phyloP scores from a whole-genome alignment of 2,113 vertebrate genomes.

The Atlantisia rogersi region DNA sequence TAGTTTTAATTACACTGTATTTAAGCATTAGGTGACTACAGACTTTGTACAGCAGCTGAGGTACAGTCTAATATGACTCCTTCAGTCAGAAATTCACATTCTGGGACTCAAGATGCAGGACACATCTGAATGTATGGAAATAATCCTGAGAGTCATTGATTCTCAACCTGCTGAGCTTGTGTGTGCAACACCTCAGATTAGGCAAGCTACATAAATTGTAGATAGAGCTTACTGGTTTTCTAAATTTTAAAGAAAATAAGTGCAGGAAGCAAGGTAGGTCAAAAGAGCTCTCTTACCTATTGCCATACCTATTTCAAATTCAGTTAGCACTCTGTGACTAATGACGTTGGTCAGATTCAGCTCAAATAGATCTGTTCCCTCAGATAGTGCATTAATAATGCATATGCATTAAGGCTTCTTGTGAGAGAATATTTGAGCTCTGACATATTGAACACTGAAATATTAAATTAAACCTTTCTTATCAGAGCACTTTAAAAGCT shows the following conservation, averaged over 20 bases:
- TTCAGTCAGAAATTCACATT: not conserved
- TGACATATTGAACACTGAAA: slow-evolving; percentile 70
- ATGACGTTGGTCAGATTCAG: slow-evolving; percentile 57
- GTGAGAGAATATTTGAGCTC: slow-evolving; percentile 74
- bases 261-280: not conserved
- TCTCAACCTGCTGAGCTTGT: not conserved
- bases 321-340: slow-evolving; percentile 39
- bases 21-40: not conserved
- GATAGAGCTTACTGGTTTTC: not conserved
- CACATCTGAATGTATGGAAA: not conserved
- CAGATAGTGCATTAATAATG: slow-evolving; percentile 71
- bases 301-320: not conserved
- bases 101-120: not conserved
- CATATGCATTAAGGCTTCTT: slow-evolving; percentile 65
- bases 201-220: not conserved
- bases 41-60: not conserved
- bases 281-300: not conserved
- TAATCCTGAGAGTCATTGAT: not conserved
- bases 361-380: slow-evolving; percentile 57
- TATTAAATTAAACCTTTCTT: slow-evolving; percentile 74
- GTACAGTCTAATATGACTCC: not conserved
- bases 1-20: not conserved
- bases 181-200: not conserved
- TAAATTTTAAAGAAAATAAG: not conserved
- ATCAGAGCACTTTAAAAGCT: slow-evolving; percentile 57